Conservation (phyloP, 2,888 invertebrate genomes). For the Molanna angustata region DNA sequence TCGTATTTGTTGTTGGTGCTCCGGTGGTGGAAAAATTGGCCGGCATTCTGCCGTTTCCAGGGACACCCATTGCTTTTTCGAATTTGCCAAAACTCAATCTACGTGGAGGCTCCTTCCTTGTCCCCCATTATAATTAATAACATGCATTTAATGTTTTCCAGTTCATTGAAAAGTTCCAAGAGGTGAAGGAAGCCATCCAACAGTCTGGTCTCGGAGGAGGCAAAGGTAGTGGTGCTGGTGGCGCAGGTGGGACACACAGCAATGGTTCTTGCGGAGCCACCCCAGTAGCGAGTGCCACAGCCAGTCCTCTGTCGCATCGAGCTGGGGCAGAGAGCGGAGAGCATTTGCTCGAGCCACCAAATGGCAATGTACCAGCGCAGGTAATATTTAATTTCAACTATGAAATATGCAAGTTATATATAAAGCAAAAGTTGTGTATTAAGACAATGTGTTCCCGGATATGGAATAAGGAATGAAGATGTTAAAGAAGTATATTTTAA, state of each 20-base stretch:
- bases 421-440: no score
- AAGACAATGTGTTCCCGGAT: no score
- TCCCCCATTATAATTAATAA: not conserved
- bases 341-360: slow-evolving; percentile 49
- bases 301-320: slow-evolving; percentile 76
- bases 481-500: no score
- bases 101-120: not conserved
- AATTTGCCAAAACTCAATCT: not conserved
- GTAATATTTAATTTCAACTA: slow-evolving; percentile 1
- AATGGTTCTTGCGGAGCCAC: slow-evolving; percentile 69
- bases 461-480: no score
- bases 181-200: slow-evolving; percentile 93
- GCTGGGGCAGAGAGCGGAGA: slow-evolving; percentile 55
- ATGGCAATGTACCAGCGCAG: slow-evolving; percentile 36
- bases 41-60: no score
- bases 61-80: no score
- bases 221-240: slow-evolving; percentile 40
- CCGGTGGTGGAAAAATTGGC: no score
- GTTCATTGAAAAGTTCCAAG: slow-evolving; percentile 98
- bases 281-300: slow-evolving; percentile 84
- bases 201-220: slow-evolving; percentile 43
- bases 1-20: no score
- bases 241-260: slow-evolving; percentile 40
- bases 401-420: no score
- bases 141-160: slow-evolving; percentile 40